phyloP scores from a whole-genome alignment of 2,113 vertebrate species.

The Hippocampus mohnikei region DNA sequence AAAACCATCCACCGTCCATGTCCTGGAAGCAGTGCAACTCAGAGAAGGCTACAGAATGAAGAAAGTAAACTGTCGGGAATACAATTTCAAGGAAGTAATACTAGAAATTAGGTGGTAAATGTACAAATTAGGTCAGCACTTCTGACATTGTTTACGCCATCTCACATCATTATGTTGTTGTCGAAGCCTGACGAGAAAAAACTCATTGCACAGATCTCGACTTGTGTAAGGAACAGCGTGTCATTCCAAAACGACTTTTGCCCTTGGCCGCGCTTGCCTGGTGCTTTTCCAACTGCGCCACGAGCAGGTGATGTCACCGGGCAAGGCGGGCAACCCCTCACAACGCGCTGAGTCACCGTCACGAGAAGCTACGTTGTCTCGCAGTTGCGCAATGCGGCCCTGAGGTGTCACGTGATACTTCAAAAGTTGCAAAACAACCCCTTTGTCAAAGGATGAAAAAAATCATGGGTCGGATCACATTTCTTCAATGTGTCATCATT shows the following conservation, averaged over 20 bases:
- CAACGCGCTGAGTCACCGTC: constrained; percentile 54
- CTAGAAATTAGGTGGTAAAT: too few relatives aligned
- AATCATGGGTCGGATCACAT: neutral
- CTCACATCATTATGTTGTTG: too few relatives aligned
- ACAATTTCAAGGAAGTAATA: too few relatives aligned
- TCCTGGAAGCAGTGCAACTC: too few relatives aligned
- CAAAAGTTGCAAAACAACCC: neutral
- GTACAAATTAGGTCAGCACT: too few relatives aligned
- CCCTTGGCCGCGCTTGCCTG: neutral
- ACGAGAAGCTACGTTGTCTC: constrained; percentile 20
- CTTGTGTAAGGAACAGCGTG: constrained; percentile 30
- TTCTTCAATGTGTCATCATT: too few relatives aligned
- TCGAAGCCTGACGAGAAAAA: too few relatives aligned
- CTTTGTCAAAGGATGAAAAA: neutral
- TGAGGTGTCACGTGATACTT: constrained; percentile 18
- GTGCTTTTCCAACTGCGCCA: constrained; percentile 30
- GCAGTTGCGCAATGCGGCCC: constrained; percentile 32
- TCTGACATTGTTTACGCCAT: too few relatives aligned
- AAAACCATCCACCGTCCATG: too few relatives aligned
- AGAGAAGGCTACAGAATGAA: too few relatives aligned
- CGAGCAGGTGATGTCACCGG: constrained; percentile 46
- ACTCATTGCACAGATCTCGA: neutral
- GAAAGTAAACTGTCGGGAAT: too few relatives aligned
- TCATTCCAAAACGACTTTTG: neutral
- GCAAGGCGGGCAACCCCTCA: constrained; percentile 52